Percentiles rank a stretch among this genome's conserved stretches.
Evolutionary conservation across 2,113 vertebrate species (phyloP).

Genomic region (Nycticebus coucang): DNA sequence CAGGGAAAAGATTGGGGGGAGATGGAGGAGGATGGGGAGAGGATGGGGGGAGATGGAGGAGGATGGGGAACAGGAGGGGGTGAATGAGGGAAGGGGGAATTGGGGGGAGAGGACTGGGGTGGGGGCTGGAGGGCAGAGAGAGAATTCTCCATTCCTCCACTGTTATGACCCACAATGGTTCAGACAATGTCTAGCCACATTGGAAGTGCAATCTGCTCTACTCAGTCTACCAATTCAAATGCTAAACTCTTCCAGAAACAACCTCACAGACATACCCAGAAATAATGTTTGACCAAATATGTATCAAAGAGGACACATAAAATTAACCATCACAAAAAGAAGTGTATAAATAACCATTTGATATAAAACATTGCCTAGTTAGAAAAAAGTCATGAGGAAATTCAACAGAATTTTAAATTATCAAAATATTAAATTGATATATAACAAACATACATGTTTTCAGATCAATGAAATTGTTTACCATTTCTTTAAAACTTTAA

Average conservation of each 20-base stretch:
- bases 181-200: not conserved
- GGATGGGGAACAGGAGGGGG: too few species aligned
- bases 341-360: not conserved
- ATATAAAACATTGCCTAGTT: not conserved
- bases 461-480: slow-evolving; percentile 16
- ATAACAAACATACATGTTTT: not conserved
- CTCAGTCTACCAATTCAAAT: not conserved
- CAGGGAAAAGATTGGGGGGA: too few species aligned
- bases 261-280: not conserved
- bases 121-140: too few species aligned
- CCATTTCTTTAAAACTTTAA: slow-evolving; percentile 2
- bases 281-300: not conserved
- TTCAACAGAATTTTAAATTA: not conserved
- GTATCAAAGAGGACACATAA: not conserved
- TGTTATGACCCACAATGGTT: not conserved
- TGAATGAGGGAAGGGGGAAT: too few species aligned
- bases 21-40: too few species aligned
- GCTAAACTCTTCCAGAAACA: not conserved
- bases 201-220: not conserved
- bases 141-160: not conserved
- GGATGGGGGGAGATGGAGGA: too few species aligned
- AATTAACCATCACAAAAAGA: not conserved
- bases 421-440: not conserved
- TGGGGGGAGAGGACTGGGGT: too few species aligned
- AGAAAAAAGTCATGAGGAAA: not conserved